phyloP scores from a whole-genome alignment of 2,113 vertebrate species.

The Anguilla rostrata region DNA sequence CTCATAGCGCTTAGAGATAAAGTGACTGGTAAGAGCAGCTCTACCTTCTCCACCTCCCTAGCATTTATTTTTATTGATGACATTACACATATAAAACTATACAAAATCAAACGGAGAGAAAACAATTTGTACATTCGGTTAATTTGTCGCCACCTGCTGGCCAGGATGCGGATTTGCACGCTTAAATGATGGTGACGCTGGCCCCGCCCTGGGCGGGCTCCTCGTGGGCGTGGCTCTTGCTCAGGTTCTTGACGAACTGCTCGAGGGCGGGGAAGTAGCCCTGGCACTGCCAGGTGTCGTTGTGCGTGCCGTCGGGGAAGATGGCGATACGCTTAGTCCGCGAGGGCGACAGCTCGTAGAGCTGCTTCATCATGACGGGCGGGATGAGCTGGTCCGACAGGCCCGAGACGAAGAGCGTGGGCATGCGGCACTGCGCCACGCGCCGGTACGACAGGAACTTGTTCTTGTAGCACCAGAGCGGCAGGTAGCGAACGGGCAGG shows the following conservation, averaged over 20 bases:
- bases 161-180: conserved; percentile 23
- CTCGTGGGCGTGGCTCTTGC: conserved; percentile 88
- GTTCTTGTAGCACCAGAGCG: conserved; percentile 98
- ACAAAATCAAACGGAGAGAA: conserved; percentile 42
- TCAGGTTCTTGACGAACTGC: conserved; percentile 94
- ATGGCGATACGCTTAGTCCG: conserved; percentile 97
- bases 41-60: neutral
- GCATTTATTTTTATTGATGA: neutral
- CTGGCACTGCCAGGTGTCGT: conserved; percentile 99
- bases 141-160: conserved; percentile 53
- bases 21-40: neutral
- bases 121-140: conserved; percentile 61
- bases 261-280: conserved; percentile 94
- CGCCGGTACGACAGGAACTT: conserved; percentile 95
- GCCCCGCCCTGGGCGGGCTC: conserved; percentile 83
- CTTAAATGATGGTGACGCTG: conserved; percentile 93
- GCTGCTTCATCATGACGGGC: conserved; percentile 98
- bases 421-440: conserved; percentile 91
- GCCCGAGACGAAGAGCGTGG: conserved; percentile 95
- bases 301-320: conserved; percentile 97
- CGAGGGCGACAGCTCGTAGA: conserved; percentile 94
- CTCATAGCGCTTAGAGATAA: neutral
- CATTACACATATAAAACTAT: conserved; percentile 58
- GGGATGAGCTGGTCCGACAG: conserved; percentile 97
- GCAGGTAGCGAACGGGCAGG: conserved; percentile 91